Evolutionary conservation across 37 sponge, comb jelly and placozoan genomes (phyloP).

Genomic region (Axinella damicornis): DNA sequence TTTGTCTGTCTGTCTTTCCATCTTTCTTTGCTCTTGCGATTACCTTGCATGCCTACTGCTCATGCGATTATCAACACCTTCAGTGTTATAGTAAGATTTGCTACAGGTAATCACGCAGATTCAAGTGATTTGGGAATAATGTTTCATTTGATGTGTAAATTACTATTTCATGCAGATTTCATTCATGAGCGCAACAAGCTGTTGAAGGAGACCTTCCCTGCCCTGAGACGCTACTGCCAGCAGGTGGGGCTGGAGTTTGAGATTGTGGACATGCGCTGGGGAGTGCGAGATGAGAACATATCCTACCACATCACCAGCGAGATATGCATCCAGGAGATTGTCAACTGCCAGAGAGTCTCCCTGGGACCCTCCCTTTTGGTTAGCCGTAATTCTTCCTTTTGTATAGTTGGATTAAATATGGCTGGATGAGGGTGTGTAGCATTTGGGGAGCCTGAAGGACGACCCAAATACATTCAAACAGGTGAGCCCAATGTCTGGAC

Average conservation of each 20-base stretch:
- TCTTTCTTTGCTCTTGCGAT: too few relatives aligned
- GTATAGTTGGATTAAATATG: neutral
- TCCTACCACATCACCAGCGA: conserved; percentile 72
- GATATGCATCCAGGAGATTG: conserved; percentile 72
- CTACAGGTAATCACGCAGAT: too few relatives aligned
- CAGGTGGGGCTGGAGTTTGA: conserved; percentile 70
- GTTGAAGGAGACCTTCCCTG: conserved; percentile 51
- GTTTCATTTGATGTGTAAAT: neutral
- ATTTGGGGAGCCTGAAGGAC: too few relatives aligned
- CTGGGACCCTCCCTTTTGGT: conserved; percentile 78
- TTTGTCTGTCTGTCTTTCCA: too few relatives aligned
- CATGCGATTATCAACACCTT: too few relatives aligned
- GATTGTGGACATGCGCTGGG: conserved; percentile 84
- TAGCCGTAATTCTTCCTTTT: neutral
- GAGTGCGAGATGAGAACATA: conserved; percentile 72
- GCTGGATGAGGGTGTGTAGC: too few relatives aligned
- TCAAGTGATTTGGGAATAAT: too few relatives aligned
- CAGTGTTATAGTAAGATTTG: too few relatives aligned
- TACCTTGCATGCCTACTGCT: too few relatives aligned
- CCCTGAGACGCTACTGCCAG: conserved; percentile 59
- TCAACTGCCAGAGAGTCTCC: conserved; percentile 64
- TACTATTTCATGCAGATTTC: conserved; percentile 43
- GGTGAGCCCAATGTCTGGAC: too few relatives aligned
- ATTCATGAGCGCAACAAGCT: conserved; percentile 65
- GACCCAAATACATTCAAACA: too few relatives aligned